Conservation (phyloP, 2,113 vertebrate genomes). For the Pteronura brasiliensis region DNA sequence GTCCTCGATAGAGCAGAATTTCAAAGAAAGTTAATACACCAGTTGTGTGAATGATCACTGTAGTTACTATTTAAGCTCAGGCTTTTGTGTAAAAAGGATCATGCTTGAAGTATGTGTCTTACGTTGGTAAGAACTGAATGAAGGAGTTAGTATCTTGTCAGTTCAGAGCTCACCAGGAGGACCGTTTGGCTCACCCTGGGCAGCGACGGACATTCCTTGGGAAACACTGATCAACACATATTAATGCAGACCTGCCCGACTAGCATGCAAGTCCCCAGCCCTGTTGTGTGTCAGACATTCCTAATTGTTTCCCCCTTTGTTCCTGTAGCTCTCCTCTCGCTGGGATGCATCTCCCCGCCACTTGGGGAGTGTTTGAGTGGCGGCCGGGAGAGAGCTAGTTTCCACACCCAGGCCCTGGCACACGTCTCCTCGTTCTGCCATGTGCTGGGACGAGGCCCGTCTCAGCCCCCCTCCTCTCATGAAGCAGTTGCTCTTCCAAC, state of each 20-base stretch:
- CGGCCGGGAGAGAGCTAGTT: not conserved
- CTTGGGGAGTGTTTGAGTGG: too few relatives aligned
- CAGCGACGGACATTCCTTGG: not conserved
- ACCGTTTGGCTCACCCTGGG: not conserved
- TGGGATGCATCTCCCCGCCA: not conserved
- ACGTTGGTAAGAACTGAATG: not conserved
- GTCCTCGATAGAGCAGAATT: not conserved
- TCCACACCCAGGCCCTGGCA: not conserved
- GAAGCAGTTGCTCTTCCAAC: not conserved
- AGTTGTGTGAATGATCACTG: not conserved
- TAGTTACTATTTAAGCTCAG: not conserved
- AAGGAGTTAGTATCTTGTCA: not conserved
- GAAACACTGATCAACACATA: not conserved
- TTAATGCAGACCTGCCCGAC: too few relatives aligned
- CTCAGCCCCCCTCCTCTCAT: too few relatives aligned
- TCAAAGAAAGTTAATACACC: not conserved
- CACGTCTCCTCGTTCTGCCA: not conserved
- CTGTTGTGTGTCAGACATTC: not conserved
- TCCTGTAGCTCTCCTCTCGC: not conserved
- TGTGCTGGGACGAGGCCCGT: too few relatives aligned
- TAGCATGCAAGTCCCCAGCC: not conserved
- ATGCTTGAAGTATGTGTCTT: not conserved
- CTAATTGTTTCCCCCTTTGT: too few relatives aligned
- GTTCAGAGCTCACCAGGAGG: too few relatives aligned
- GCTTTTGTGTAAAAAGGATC: not conserved